A percentile compares a stretch with the other conserved stretches of the same genome.
These are phyloP conservation scores for Esperia sulphurella DNA, from an alignment of 2,888 invertebrate species.

Conservation along the genomic window DNA sequence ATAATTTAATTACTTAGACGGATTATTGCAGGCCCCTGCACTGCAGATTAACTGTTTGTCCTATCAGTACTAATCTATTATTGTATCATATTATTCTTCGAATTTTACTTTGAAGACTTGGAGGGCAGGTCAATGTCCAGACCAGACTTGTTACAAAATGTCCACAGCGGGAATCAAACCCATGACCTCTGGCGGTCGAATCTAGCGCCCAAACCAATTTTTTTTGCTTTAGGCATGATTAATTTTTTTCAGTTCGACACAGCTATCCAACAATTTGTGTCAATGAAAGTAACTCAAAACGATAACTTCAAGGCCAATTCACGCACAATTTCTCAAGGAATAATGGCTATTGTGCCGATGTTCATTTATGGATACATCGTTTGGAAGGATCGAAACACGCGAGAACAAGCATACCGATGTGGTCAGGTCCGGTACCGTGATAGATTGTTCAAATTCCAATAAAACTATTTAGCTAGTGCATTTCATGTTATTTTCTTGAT, in stretches of 20 bases:
- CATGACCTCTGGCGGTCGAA: too few species aligned
- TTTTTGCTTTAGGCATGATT: conserved; percentile 36
- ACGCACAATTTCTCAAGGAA: conserved; percentile 72
- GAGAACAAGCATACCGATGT: conserved; percentile 59
- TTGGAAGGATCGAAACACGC: conserved; percentile 45
- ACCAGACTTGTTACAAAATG: too few species aligned
- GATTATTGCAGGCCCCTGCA: too few species aligned
- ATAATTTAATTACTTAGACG: too few species aligned
- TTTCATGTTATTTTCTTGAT: neutral
- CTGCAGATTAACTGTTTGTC: too few species aligned
- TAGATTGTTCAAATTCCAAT: conserved; percentile 79
- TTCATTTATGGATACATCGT: conserved; percentile 70
- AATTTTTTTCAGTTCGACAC: conserved; percentile 85
- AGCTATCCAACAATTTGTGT: conserved; percentile 85
- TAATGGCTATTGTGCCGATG: conserved; percentile 80
- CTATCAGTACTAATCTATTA: too few species aligned
- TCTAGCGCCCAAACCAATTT: conserved; percentile 7
- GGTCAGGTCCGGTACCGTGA: conserved; percentile 89
- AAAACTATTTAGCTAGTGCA: neutral
- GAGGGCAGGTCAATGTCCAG: too few species aligned
- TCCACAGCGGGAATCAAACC: too few species aligned
- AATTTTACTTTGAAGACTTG: too few species aligned
- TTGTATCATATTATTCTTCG: too few species aligned
- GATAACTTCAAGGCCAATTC: conserved; percentile 84
- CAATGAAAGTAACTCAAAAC: conserved; percentile 82